These are phyloP conservation scores for Rhinoderma darwinii DNA, from an alignment of 2,113 vertebrate genomes.

Conservation along the genomic window DNA sequence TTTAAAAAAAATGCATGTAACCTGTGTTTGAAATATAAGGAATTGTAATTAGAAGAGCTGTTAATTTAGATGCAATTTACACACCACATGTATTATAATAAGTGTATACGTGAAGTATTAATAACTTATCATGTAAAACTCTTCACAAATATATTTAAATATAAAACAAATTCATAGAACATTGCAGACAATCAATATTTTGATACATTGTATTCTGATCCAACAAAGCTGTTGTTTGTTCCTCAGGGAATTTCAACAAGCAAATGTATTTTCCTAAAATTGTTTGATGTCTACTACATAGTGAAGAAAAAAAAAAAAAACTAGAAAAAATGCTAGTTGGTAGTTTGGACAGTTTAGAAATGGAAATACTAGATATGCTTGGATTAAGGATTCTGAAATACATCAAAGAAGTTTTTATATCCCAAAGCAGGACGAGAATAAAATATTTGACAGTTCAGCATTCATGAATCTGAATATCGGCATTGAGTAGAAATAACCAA, in stretches of 20 bases:
- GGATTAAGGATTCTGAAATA: slow-evolving; percentile 43
- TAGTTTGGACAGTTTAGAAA: slow-evolving; percentile 48
- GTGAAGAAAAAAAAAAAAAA: slow-evolving; percentile 21
- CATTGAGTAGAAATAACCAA: background rate
- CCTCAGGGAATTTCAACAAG: slow-evolving; percentile 47
- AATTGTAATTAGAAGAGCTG: slow-evolving; percentile 72
- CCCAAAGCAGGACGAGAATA: slow-evolving; percentile 50
- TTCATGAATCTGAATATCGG: slow-evolving; percentile 4
- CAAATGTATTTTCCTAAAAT: slow-evolving; percentile 51
- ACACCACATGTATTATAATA: slow-evolving; percentile 41
- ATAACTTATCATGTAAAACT: background rate
- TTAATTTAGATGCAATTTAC: slow-evolving; percentile 68
- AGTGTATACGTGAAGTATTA: background rate
- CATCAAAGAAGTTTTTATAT: slow-evolving; percentile 34
- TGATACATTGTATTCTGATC: slow-evolving; percentile 25
- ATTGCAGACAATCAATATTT: slow-evolving; percentile 3
- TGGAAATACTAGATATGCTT: background rate
- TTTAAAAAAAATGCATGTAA: slow-evolving; percentile 68
- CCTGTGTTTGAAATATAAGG: slow-evolving; percentile 67
- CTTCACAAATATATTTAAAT: background rate
- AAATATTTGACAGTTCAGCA: slow-evolving; percentile 29
- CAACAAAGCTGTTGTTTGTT: slow-evolving; percentile 10
- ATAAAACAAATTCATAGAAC: background rate
- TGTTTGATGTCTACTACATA: slow-evolving; percentile 57
- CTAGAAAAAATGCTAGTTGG: background rate